A percentile compares a stretch with the other conserved stretches of the same genome.
Conservation (phyloP, 1,140 invertebrate genomes). For the Aphelenchoides fujianensis region DNA sequence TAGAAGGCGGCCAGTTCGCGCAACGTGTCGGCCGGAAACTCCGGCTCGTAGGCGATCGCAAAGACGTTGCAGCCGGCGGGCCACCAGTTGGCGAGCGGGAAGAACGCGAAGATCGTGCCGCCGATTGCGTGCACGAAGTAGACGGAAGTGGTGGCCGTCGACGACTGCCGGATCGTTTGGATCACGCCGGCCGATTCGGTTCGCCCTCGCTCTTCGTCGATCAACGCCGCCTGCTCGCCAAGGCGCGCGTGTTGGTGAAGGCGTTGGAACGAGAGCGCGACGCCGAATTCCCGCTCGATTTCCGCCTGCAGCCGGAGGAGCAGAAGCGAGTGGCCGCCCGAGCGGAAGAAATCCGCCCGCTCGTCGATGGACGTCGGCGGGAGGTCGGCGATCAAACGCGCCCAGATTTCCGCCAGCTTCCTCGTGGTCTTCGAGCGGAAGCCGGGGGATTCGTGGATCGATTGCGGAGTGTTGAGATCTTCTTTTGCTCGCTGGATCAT, state of each 20-base stretch:
- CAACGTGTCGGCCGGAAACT: not conserved
- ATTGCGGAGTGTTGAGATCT: too few species aligned
- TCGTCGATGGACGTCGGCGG: not conserved
- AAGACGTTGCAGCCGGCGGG: constrained; percentile 10
- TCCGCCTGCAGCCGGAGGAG: constrained; percentile 26
- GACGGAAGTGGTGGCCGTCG: not conserved
- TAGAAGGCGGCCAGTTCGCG: constrained; percentile 12
- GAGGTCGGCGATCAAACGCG: not conserved
- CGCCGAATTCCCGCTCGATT: constrained; percentile 37
- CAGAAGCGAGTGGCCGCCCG: constrained; percentile 45
- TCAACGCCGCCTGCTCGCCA: constrained; percentile 17
- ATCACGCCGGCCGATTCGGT: not conserved
- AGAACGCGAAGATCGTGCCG: constrained; percentile 9
- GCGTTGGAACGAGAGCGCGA: constrained; percentile 17
- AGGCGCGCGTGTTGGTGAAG: not conserved
- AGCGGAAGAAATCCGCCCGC: constrained; percentile 33
- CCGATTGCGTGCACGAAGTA: constrained; percentile 20
- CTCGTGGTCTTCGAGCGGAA: not conserved
- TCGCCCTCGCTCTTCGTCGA: constrained; percentile 3
- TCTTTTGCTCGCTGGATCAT: too few species aligned
- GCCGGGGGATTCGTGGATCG: too few species aligned
- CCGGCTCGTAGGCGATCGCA: not conserved
- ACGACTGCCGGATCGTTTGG: not conserved
- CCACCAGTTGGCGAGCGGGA: not conserved
- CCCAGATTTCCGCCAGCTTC: constrained; percentile 23